Evolutionary conservation across 2,888 invertebrate genomes (phyloP).

Genomic region (Xestia c-nigrum): DNA sequence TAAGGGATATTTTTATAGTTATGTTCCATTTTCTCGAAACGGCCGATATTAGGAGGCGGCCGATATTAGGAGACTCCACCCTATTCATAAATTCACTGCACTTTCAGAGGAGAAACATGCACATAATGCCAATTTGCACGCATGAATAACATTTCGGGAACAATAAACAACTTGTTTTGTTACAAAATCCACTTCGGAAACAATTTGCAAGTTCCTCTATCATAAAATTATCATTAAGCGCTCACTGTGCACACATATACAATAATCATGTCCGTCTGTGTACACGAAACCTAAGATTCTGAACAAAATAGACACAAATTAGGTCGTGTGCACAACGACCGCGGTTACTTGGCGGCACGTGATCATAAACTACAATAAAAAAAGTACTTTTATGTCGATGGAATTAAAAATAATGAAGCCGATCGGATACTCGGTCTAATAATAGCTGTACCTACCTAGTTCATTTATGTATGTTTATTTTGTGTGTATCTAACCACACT

Average conservation of each 20-base stretch:
- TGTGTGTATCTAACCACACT: slow-evolving; percentile 24
- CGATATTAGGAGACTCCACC: too few relatives aligned
- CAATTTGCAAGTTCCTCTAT: slow-evolving; percentile 26
- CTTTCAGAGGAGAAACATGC: slow-evolving; percentile 18
- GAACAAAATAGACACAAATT: slow-evolving; percentile 55
- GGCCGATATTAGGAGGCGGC: too few relatives aligned
- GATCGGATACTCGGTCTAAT: slow-evolving; percentile 49
- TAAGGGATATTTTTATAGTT: too few relatives aligned
- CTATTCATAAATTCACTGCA: slow-evolving; percentile 37
- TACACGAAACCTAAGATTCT: slow-evolving; percentile 48
- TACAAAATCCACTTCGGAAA: slow-evolving; percentile 26
- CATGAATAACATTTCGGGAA: slow-evolving; percentile 30
- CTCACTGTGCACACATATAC: slow-evolving; percentile 23
- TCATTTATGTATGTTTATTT: slow-evolving; percentile 41
- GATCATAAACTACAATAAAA: slow-evolving; percentile 52
- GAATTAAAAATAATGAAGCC: slow-evolving; percentile 59
- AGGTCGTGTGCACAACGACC: slow-evolving; percentile 60
- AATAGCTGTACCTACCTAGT: slow-evolving; percentile 46
- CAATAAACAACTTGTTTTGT: slow-evolving; percentile 16
- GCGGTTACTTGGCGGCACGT: slow-evolving; percentile 48
- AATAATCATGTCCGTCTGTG: slow-evolving; percentile 35
- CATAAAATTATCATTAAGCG: slow-evolving; percentile 31
- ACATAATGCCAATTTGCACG: slow-evolving; percentile 13
- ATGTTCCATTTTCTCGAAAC: too few relatives aligned
- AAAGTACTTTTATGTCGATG: slow-evolving; percentile 41